A percentile compares a stretch with the other conserved stretches of the same genome.
Evolutionary conservation across 2,888 invertebrate species (phyloP).

Genomic region (Dorcus parallelipipedus): DNA sequence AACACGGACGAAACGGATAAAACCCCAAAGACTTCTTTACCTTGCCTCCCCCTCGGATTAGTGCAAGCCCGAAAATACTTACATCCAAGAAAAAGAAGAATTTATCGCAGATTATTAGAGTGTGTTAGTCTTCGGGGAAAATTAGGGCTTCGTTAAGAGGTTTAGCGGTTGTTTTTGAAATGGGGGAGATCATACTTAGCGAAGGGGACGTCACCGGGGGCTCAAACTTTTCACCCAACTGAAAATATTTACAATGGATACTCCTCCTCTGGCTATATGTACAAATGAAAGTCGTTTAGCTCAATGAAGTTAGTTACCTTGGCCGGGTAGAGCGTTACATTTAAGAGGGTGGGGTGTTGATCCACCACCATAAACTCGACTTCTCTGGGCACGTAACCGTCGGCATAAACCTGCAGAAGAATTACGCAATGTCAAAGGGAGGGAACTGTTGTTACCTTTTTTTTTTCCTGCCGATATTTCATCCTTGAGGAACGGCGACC

Average conservation of each 20-base stretch:
- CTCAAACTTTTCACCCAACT: constrained; percentile 44
- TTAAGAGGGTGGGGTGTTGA: constrained; percentile 78
- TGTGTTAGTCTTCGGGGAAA: constrained; percentile 40
- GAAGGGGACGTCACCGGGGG: constrained; percentile 46
- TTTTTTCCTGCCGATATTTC: background rate
- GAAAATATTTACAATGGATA: constrained; percentile 31
- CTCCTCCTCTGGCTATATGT: too few relatives aligned
- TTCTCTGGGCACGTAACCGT: constrained; percentile 79
- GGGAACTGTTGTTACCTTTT: too few relatives aligned
- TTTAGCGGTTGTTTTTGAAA: constrained; percentile 21
- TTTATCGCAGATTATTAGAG: background rate
- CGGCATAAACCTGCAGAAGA: constrained; percentile 70
- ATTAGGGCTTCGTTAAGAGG: constrained; percentile 28
- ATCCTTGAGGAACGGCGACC: too few relatives aligned
- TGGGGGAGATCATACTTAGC: constrained; percentile 34
- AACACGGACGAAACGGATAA: background rate
- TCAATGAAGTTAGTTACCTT: constrained; percentile 60
- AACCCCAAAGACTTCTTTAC: background rate
- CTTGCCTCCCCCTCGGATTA: too few relatives aligned
- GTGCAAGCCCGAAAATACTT: too few relatives aligned
- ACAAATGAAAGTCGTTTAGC: background rate
- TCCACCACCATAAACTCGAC: constrained; percentile 84
- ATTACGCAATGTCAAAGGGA: too few relatives aligned
- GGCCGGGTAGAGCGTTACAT: constrained; percentile 74
- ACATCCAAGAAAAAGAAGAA: too few relatives aligned